phyloP scores from a whole-genome alignment of 2,888 invertebrate species.

The Limenitis arthemis region DNA sequence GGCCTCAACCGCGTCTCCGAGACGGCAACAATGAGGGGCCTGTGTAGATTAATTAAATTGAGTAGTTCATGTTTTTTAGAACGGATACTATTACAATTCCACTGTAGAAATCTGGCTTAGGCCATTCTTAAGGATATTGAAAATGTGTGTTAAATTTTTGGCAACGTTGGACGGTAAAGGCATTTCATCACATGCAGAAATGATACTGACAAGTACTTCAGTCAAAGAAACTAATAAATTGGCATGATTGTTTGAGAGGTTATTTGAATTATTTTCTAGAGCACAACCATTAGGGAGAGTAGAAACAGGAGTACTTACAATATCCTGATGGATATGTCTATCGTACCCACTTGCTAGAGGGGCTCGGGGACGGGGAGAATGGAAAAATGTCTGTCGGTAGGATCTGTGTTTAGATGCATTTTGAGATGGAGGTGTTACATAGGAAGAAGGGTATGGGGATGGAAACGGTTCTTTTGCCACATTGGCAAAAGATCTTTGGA shows the following conservation, averaged over 20 bases:
- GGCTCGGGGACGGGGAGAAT: not conserved
- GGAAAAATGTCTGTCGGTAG: not conserved
- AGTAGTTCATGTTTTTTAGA: too few species aligned
- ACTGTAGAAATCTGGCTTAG: not conserved
- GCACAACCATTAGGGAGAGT: too few species aligned
- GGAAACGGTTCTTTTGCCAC: constrained; percentile 2
- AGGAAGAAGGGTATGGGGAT: not conserved
- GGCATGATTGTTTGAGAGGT: too few species aligned
- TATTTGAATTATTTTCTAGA: too few species aligned
- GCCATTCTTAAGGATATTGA: not conserved
- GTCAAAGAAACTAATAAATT: too few species aligned
- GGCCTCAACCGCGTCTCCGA: too few species aligned
- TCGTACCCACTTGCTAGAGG: not conserved
- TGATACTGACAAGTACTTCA: too few species aligned
- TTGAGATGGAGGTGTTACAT: too few species aligned
- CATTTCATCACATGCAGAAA: too few species aligned
- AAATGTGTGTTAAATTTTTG: not conserved
- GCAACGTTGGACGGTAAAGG: not conserved
- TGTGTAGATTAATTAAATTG: too few species aligned
- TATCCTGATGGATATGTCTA: not conserved
- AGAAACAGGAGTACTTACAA: not conserved
- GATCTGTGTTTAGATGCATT: not conserved
- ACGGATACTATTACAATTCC: too few species aligned
- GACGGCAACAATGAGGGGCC: too few species aligned
- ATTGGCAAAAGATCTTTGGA: constrained; percentile 3